These are phyloP conservation scores for Xestia ashworthii DNA, from an alignment of 2,888 invertebrate species.

Conservation along the genomic window DNA sequence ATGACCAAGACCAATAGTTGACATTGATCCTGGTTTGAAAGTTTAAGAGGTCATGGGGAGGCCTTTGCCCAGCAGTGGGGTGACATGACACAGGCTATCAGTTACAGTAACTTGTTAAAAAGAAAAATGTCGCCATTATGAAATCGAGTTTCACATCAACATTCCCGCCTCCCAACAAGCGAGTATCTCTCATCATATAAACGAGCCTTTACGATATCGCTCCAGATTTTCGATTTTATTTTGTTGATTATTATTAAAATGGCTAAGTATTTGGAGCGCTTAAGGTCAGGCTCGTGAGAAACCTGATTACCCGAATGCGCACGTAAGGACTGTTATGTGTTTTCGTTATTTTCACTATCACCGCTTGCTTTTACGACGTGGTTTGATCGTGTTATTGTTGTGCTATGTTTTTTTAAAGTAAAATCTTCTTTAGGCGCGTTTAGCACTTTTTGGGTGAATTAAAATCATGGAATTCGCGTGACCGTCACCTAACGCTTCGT, in stretches of 20 bases:
- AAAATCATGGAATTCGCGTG: too few relatives aligned
- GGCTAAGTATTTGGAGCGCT: constrained; percentile 1
- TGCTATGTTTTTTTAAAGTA: too few relatives aligned
- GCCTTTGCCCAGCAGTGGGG: too few relatives aligned
- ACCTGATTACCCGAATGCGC: constrained; percentile 2
- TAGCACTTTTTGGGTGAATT: too few relatives aligned
- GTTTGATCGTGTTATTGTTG: background rate
- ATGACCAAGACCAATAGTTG: too few relatives aligned
- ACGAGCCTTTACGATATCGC: background rate
- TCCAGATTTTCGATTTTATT: constrained; percentile 13
- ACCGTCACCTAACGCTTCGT: too few relatives aligned
- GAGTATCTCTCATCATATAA: background rate
- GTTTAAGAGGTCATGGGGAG: too few relatives aligned
- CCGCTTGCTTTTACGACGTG: background rate
- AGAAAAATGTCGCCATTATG: too few relatives aligned
- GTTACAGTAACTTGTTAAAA: too few relatives aligned
- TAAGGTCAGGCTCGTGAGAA: constrained; percentile 29
- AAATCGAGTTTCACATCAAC: background rate
- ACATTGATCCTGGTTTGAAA: too few relatives aligned
- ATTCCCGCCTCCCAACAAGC: background rate
- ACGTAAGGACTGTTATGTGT: background rate
- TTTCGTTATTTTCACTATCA: constrained; percentile 23
- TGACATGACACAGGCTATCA: too few relatives aligned
- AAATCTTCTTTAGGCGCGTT: too few relatives aligned
- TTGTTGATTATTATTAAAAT: constrained; percentile 14